Evolutionary conservation across 2,888 invertebrate genomes (phyloP).

Genomic region (Ophion costatus): DNA sequence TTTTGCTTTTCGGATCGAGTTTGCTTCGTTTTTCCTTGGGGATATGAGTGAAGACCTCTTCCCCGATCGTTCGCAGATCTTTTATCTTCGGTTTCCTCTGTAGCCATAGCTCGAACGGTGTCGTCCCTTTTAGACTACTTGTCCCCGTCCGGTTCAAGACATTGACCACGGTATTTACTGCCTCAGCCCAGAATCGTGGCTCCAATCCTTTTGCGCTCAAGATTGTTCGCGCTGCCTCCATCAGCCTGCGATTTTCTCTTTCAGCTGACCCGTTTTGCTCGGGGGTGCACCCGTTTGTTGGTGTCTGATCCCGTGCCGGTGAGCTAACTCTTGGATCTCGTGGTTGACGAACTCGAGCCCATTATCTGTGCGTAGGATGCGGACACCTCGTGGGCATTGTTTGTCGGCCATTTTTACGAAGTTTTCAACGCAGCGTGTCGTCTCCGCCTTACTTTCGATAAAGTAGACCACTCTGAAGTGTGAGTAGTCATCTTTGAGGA

Average conservation of each 20-base stretch:
- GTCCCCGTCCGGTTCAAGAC: conserved; percentile 40
- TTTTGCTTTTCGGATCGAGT: conserved; percentile 41
- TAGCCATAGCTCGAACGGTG: conserved; percentile 45
- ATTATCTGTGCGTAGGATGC: no score
- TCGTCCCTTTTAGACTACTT: conserved; percentile 11
- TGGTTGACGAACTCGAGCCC: no score
- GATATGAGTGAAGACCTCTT: conserved; percentile 39
- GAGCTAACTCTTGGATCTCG: not conserved
- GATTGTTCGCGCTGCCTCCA: conserved; percentile 54
- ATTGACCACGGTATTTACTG: conserved; percentile 36
- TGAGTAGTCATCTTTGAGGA: not conserved
- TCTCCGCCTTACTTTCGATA: no score
- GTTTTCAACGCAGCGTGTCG: no score
- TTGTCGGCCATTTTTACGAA: no score
- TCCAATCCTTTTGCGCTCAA: conserved; percentile 42
- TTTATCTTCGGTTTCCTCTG: conserved; percentile 14
- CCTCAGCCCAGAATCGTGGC: conserved; percentile 35
- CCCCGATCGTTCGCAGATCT: conserved; percentile 21
- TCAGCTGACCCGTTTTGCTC: conserved; percentile 16
- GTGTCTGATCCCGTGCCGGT: not conserved
- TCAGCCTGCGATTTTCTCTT: conserved; percentile 24
- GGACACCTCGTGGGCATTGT: no score
- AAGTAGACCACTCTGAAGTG: no score
- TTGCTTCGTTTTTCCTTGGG: conserved; percentile 38
- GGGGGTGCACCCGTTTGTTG: conserved; percentile 18